These are phyloP conservation scores for Patiria pectinifera DNA, from an alignment of 53 echinoderm and acorn worm species.

Conservation along the genomic window DNA sequence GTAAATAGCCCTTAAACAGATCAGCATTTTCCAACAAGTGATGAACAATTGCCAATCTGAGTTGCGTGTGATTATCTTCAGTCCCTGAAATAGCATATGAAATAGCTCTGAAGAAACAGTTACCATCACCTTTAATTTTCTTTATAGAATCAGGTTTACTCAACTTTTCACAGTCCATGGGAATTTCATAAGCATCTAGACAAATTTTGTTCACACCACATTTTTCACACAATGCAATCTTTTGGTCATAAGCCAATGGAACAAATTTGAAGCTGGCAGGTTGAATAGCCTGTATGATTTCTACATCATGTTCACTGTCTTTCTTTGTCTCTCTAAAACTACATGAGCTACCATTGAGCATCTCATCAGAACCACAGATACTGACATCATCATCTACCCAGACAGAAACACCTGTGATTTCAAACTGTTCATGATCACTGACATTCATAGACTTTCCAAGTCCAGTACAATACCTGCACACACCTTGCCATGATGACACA, in stretches of 20 bases:
- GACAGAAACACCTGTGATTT: background rate
- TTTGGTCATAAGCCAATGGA: background rate
- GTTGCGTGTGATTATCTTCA: slow-evolving; percentile 12
- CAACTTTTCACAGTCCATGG: background rate
- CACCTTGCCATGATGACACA: slow-evolving; percentile 1
- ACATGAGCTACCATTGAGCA: background rate
- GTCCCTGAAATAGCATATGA: slow-evolving; percentile 52
- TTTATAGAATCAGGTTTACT: background rate
- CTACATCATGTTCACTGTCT: background rate
- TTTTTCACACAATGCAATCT: background rate
- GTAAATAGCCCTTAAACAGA: background rate
- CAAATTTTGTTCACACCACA: background rate
- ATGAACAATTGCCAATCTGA: slow-evolving; percentile 4
- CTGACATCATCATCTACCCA: background rate
- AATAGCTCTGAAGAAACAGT: slow-evolving; percentile 68
- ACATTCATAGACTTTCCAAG: slow-evolving; percentile 6
- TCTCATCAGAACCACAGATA: background rate
- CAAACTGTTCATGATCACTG: background rate
- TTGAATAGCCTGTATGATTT: background rate
- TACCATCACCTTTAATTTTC: slow-evolving; percentile 55
- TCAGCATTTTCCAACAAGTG: background rate
- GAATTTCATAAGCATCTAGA: background rate
- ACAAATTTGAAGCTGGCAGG: background rate
- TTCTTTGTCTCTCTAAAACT: background rate
- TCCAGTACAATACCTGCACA: slow-evolving; percentile 27